Evolutionary conservation across 2,888 invertebrate genomes (phyloP), one percentile per base, ranked within the genome.

Genomic region (Bursaphelenchus okinawaensis): DNA sequence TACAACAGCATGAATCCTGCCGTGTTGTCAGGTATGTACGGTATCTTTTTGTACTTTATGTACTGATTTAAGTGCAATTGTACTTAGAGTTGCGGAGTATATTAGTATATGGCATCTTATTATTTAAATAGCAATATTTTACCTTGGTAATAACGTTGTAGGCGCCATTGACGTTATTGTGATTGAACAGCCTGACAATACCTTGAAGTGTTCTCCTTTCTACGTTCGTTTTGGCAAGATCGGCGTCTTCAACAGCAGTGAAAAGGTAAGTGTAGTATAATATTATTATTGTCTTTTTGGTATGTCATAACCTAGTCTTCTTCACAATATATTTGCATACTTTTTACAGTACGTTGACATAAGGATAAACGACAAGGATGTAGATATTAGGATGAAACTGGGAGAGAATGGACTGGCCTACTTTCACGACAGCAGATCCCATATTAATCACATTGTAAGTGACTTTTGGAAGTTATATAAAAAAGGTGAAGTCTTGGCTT

Each of bases 351-450:
- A 95, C 93, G 95, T 96, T 82, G 96, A 98, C 84, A 90, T 98
- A 81, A 92, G 93, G 85, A 89, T 98, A 78, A 98, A 98, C 87
- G 95, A 93, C 58, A 90, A 91, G 76, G 75, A 74, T 51, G 71
- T 73, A 20, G 58, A 66, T 28, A 27, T 76, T 60, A 73, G 94
- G 83, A 98, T 98, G 98, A 98, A 96, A 85, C 86, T 98, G 27
- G 96, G 96, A 20, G 95, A 96, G 82, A 91, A 93, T 0, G 96
- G 96, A 0, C 96, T 96, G 84, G 98, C 96, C 7, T 98, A 95
- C 86, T 98, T 98, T 0, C 92, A 40, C 6, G 40, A 40, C 6
- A n/a, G n/a, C n/a, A n/a, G n/a, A n/a, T n/a, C n/a, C n/a, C n/a
- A n/a, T n/a, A n/a, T n/a, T n/a, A n/a, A n/a, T n/a, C n/a, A n/a